Conservation (phyloP, 2,113 vertebrate species). For the Circaetus cinerascens region DNA sequence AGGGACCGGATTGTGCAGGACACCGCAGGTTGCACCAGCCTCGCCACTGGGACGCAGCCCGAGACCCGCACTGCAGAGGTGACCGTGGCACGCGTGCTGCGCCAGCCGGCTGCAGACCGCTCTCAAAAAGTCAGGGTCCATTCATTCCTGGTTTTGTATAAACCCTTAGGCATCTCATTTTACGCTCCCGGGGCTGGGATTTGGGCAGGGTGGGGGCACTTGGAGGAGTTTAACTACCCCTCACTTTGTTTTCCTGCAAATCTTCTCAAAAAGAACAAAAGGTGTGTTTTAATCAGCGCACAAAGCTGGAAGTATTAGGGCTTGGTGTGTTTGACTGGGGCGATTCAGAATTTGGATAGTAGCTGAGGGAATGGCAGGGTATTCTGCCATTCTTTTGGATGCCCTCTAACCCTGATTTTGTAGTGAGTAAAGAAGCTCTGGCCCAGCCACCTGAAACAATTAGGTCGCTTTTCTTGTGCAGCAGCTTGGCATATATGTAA, state of each 20-base stretch:
- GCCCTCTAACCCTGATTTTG: not conserved
- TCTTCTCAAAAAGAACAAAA: not conserved
- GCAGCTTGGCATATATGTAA: not conserved
- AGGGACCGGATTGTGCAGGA: not conserved
- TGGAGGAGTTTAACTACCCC: not conserved
- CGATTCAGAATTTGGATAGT: not conserved
- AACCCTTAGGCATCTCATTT: not conserved
- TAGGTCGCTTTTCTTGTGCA: not conserved
- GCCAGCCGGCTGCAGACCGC: rapidly evolving
- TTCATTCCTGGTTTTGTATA: not conserved
- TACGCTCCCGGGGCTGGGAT: not conserved
- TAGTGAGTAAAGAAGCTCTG: not conserved
- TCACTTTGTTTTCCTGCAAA: not conserved
- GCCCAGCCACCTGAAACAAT: not conserved
- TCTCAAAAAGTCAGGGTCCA: not conserved
- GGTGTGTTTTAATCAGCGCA: not conserved
- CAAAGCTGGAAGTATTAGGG: not conserved
- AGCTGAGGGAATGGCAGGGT: not conserved
- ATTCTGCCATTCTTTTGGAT: not conserved
- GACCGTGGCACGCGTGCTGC: not conserved
- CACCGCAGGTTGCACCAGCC: not conserved
- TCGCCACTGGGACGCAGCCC: rapidly evolving
- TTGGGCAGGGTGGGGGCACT: not conserved
- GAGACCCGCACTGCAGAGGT: not conserved
- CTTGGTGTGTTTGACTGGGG: not conserved